Evolutionary conservation across 2,797 vertebrate species (phyloP), one percentile per base, ranked within the genome.

Genomic region (Sphaeramia orbicularis): DNA sequence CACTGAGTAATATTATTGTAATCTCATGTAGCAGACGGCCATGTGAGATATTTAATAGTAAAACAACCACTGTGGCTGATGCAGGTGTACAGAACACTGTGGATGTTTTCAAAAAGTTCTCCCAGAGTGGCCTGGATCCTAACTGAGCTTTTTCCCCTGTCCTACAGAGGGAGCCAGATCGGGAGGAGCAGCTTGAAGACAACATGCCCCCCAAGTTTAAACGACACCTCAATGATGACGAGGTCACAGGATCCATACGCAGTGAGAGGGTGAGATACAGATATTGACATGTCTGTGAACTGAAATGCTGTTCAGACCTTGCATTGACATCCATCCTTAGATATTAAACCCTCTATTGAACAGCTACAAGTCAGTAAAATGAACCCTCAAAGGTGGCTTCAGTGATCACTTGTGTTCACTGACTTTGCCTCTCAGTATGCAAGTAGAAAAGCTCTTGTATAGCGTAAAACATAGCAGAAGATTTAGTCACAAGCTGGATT

Each of bases 191-290:
- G 84, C 84, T 83, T 48, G 92, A 94, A 71, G 86, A 92, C 90
- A 93, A 75, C 78, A 99, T 99, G 98, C 98, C 98, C 79, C 97
- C 98, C 66, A 99, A 99, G 89, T 99, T 99, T 88, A 99, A 99
- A 88, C 93, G 97, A 80, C 98, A 99, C 89, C 93, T 99, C 61
- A 96, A 99, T 35, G 97, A 99, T 4, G 97, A 99, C 1, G 98
- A 99, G 76, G 97, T 99, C 86, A 98, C 98, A 0, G 98, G 98
- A 65, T 99, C 98, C 24, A 92, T 98, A 77, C 96, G 96, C 90
- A 99, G 98, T 38, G 98, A 99, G 89, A 94, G 98, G 96, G 97
- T 98, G 86, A 96, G 97, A 54, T 27, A 9, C 14, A 8, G 35
- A 27, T 27, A 4, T 27, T 27, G 5, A 15, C n/a, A 42, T 42